Evolutionary conservation across 2,888 invertebrate species (phyloP).

Genomic region (Cylloceria caligata): DNA sequence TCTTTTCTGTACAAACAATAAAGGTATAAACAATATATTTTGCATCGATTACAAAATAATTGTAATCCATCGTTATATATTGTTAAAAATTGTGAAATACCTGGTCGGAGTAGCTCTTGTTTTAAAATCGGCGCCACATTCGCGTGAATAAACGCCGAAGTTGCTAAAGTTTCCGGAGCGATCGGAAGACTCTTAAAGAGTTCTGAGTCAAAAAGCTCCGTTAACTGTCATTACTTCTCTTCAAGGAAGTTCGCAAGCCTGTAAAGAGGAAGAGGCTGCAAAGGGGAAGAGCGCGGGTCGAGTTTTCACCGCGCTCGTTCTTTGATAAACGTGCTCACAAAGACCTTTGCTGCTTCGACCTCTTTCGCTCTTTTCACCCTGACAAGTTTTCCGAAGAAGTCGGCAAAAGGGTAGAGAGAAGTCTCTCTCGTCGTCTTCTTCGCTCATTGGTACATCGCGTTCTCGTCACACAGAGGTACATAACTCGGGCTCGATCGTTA

Average conservation of each 20-base stretch:
- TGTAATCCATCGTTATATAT: slow-evolving; percentile 4
- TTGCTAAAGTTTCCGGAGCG: slow-evolving; percentile 53
- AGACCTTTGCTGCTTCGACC: slow-evolving; percentile 39
- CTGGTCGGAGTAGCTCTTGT: slow-evolving; percentile 12
- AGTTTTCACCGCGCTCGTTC: slow-evolving; percentile 60
- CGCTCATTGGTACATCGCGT: slow-evolving; percentile 34
- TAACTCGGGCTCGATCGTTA: slow-evolving; percentile 57
- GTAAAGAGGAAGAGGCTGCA: neutral
- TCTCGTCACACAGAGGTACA: slow-evolving; percentile 55
- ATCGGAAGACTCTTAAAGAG: slow-evolving; percentile 53
- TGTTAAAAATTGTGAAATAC: slow-evolving; percentile 18
- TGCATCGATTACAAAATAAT: neutral
- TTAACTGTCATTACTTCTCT: slow-evolving; percentile 65
- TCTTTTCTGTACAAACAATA: too few relatives aligned
- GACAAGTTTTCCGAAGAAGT: slow-evolving; percentile 43
- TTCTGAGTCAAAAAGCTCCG: slow-evolving; percentile 47
- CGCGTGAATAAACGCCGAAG: slow-evolving; percentile 30
- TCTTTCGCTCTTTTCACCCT: slow-evolving; percentile 33
- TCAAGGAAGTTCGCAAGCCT: slow-evolving; percentile 33
- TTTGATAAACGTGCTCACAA: slow-evolving; percentile 64
- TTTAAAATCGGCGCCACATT: slow-evolving; percentile 32
- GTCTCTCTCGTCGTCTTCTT: slow-evolving; percentile 32
- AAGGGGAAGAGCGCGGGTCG: slow-evolving; percentile 45
- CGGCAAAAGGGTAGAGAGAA: slow-evolving; percentile 40
- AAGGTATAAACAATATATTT: neutral